Evolutionary conservation across 1,140 invertebrate species (phyloP), one percentile per base, ranked within the genome.

Genomic region (Triops cancriformis): DNA sequence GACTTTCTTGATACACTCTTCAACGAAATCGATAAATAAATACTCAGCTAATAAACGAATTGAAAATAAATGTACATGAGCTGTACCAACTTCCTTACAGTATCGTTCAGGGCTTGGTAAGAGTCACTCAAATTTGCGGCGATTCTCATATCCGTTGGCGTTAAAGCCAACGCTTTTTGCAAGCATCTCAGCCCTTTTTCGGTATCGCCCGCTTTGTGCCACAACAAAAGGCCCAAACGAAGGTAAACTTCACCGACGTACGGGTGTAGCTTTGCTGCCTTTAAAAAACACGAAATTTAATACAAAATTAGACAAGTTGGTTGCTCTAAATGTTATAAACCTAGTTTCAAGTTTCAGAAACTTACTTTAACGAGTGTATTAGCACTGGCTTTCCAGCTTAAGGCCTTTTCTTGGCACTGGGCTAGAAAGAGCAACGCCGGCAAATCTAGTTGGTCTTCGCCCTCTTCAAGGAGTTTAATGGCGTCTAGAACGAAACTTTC

Each of bases 161-260:
- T 91, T 1, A 96, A 86, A 81, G 90, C 89, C 78, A 92, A 88
- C 37, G 92, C 90, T 84, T 94, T 95, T 83, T 94, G 90, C 83
- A 90, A 95, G 86, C 94, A 97, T 82, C 91, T 91, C 88, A 89
- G 3, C 92, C 90, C 82, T 92, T 90, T 88, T 73, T 76, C 23
- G 74, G n/a, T 11, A 76, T 72, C 28, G 4, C 82, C 76, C 84
- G 86, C 76, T 86, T 81, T 80, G 88, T 81, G 80, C 86, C 82
- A 85, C 94, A 95, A 84, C 51, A 90, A 91, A 81, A 90, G 87
- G 14, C 93, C 94, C 76, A 97, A 85, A 82, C 91, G 90, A 43
- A 92, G 83, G 84, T 94, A 93, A 81, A 90, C 90, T 79, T 90
- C 86, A 81, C 88, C 89, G 84, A 90, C 89, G 80, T 91, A 88